Evolutionary conservation across 2,797 vertebrate genomes (phyloP), one percentile per base, ranked within the genome.

Genomic region (Tamandua tetradactyla): DNA sequence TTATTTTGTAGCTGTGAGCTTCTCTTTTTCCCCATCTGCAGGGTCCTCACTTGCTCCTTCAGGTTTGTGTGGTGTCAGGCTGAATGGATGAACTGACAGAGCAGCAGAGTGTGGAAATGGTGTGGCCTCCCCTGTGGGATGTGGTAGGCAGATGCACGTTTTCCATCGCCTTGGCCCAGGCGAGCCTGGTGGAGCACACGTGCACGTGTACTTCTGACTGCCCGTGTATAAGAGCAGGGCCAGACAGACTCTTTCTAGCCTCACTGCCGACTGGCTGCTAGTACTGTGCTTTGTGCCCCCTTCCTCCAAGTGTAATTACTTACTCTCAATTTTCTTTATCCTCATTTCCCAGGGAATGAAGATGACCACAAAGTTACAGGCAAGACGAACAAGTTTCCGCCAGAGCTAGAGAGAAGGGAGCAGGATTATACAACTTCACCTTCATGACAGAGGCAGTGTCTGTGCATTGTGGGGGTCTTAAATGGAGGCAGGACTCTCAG

Each of bases 271-370:
- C 2, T 12, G 61, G 52, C 35, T 52, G 10, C 52, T 2, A 11
- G 47, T 8, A 15, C 20, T 1, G 10, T 44, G 1, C 6, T 11
- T 42, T 37, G 15, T 4, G 0, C 3, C 20, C 47, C 3, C 4
- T 1, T 3, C 30, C n/a, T 3, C 61, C 17, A 14, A 9, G 44
- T 1, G 2, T 11, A 49, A 9, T 69, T 93, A 98, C 99, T 99
- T 97, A 99, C 99, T 99, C 98, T 99, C 99, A 0, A 99, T 99
- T 98, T 99, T 99, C 98, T 99, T 99, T 96, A 99, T 99, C 98
- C 99, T 98, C 98, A 99, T 99, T 98, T 99, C 99, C 99, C 99
- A 99, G 23, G 99, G 99, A 97, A 99, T 99, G 97, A 99, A 99
- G 71, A 99, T 97, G 85, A 99, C 99, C 68, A 99, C 97, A 35